Evolutionary conservation across 1,140 invertebrate species (phyloP).

Genomic region (Drosophila mauritiana): DNA sequence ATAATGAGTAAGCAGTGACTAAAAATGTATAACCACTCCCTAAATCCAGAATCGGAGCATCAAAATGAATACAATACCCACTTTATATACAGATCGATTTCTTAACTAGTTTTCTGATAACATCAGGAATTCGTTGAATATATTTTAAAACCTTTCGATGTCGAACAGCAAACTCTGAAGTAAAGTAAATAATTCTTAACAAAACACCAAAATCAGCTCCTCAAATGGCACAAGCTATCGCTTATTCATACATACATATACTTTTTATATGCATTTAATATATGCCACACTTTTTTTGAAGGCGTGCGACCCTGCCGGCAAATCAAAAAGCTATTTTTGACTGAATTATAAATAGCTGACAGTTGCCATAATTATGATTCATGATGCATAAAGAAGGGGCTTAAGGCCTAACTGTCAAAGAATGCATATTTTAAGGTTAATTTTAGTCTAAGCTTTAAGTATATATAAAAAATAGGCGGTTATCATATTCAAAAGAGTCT

Average conservation of each 20-base stretch:
- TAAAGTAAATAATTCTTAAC: conserved; percentile 26
- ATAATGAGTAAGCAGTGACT: not conserved
- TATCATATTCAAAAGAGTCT: conserved; percentile 6
- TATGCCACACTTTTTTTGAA: conserved; percentile 18
- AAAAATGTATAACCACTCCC: not conserved
- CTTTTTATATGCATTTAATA: conserved; percentile 32
- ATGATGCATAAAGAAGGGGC: conserved; percentile 21
- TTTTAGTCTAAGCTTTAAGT: conserved; percentile 14
- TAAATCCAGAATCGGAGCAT: not conserved
- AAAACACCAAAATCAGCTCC: conserved; percentile 26
- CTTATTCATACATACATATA: conserved; percentile 32
- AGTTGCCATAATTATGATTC: conserved; percentile 17
- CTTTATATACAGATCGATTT: not conserved
- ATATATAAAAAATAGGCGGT: conserved; percentile 20
- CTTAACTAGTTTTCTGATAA: conserved; percentile 28
- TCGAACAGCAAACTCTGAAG: conserved; percentile 12
- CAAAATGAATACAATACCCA: not conserved
- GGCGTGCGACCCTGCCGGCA: conserved; percentile 3
- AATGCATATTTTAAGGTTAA: conserved; percentile 18
- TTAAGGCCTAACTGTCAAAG: conserved; percentile 12
- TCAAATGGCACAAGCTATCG: conserved; percentile 63
- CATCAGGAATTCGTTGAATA: conserved; percentile 13
- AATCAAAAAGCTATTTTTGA: conserved; percentile 5
- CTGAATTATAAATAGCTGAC: conserved; percentile 17
- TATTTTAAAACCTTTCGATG: conserved; percentile 11